Evolutionary conservation across 2,888 invertebrate genomes (phyloP), one percentile per base, ranked within the genome.

Genomic region (Axea sp.): DNA sequence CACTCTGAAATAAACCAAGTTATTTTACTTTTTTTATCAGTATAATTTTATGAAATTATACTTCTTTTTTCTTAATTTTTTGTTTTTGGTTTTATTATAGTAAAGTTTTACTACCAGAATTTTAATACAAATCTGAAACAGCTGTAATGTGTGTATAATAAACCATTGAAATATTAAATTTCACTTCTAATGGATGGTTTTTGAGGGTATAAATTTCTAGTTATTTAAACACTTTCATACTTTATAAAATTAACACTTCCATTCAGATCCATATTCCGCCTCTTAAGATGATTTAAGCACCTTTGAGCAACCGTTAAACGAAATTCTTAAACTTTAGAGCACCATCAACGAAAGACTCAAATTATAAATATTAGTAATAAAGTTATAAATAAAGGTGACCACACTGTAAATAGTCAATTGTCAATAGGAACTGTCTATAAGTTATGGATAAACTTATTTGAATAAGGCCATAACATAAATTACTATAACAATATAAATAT

Each of bases 301-400:
- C 22, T n/a, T n/a, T n/a, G 6, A 64, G 35, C 37, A 9, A 43
- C 22, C 12, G n/a, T 41, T 41, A 8, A 9, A 33, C 39, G 5
- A 47, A 43, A 43, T 35, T 19, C 6, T 68, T 43, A 7, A 31
- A 69, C 22, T 53, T 53, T 55, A 55, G 28, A 62, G 62, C 47
- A 55, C 69, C 47, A 37, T 71, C 69, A 71, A 62, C 62, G 69
- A 71, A 71, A 71, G 57, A 71, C 71, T 62, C 55, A 64, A 62
- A 22, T 55, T 60, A 69, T 47, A 62, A 62, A 49, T 62, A 71
- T 62, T 71, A 71, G 53, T 19, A 9, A 57, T 11, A 45, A 64
- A 43, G 47, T 55, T 47, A 49, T 47, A 64, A 12, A 62, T 51
- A 57, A 57, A 33, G 5, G n/a, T 26, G 43, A 64, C 22, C 37